A percentile compares a stretch with the other conserved stretches of the same genome.
Evolutionary conservation across 2,113 vertebrate species (phyloP).

Genomic region (Zingel zingel): DNA sequence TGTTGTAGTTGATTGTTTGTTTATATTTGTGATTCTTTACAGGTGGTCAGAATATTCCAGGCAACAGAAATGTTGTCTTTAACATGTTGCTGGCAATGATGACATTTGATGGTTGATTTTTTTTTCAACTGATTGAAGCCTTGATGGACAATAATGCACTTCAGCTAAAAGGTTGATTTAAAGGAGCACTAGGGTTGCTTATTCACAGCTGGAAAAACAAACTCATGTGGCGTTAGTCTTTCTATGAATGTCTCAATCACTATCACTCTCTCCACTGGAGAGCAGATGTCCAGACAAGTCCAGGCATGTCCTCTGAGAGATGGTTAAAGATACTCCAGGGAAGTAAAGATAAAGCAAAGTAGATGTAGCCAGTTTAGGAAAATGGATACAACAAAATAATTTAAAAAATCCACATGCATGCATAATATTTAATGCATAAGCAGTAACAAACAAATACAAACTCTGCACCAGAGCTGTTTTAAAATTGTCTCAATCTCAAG

Average conservation of each 20-base stretch:
- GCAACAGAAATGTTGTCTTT: background rate
- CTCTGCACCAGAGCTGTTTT: background rate
- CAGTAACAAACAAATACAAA: background rate
- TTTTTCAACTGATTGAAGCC: conserved; percentile 7
- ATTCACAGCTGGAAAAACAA: conserved; percentile 20
- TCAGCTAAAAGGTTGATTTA: background rate
- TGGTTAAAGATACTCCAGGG: background rate
- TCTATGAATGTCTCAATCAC: background rate
- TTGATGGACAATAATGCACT: background rate
- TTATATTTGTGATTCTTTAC: conserved; percentile 2
- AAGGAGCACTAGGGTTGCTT: conserved; percentile 1
- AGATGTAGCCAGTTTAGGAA: background rate
- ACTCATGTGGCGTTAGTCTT: background rate
- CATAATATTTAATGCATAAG: background rate
- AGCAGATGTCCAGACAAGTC: conserved; percentile 19
- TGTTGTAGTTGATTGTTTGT: background rate
- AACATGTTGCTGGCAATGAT: background rate
- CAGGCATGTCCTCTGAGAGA: conserved; percentile 10
- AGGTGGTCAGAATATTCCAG: background rate
- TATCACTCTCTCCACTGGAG: background rate
- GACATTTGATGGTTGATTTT: conserved; percentile 4
- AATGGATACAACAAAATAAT: background rate
- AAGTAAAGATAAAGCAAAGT: background rate
- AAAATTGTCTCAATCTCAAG: background rate
- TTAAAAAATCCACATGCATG: background rate